Evolutionary conservation across 2,888 invertebrate species (phyloP), one percentile per base, ranked within the genome.

Genomic region (Toxonevra muliebris): DNA sequence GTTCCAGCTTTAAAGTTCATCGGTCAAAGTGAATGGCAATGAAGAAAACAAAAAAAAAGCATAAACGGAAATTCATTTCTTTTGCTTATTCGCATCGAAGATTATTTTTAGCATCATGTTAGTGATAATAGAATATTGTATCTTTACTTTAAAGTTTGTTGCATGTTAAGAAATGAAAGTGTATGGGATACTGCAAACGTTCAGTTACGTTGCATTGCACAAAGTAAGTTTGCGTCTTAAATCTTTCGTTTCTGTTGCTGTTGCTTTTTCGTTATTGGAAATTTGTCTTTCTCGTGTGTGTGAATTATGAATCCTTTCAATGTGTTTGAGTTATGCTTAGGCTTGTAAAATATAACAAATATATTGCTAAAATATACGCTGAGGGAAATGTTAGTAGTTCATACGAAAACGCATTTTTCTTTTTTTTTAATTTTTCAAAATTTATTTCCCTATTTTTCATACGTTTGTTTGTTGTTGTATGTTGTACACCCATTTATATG

Each of bases 61-160:
- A 53, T 61, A 70, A 65, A 61, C 61, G 70, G 68, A 70, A 65
- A 67, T 70, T 67, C 12, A 62, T 54, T 61, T 68, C 65, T 66
- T 48, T 41, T 13, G 19, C 20, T 60, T 1, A 13, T 58, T 50
- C 59, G n/a, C 11, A 30, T 43, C 19, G 5, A 41, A 12, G 43
- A 55, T 41, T 58, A 53, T 45, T 48, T 50, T 17, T 19, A 13
- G 59, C 45, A 59, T 65, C 57, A 55, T 59, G 45, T 40, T 43
- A 17, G 30, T 48, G 50, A 42, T 40, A 17, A 15, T 12, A 57
- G 48, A 43, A 50, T 52, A 9, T 48, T 58, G 57, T 52, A 45
- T 65, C 17, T 58, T 40, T 61, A 61, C 55, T 60, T 15, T 58
- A 57, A 45, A 61, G 57, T 57, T 66, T n/a, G 61, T 43, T 48